phyloP scores from a whole-genome alignment of 2,888 invertebrate genomes.

The Dasysyrphus albostriatus region DNA sequence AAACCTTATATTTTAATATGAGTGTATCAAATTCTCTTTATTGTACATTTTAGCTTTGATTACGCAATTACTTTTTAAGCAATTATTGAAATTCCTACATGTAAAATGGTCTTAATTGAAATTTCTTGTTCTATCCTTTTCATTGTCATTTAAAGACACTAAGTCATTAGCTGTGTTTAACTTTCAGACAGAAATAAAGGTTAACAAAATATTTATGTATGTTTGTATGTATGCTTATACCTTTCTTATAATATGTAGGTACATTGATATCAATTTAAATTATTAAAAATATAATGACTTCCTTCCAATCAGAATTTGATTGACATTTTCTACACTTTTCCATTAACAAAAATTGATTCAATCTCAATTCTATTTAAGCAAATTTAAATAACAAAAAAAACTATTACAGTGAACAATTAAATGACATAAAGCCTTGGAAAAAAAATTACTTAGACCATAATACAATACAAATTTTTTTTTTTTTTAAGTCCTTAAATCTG shows the following conservation, averaged over 20 bases:
- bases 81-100: not conserved
- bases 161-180: not conserved
- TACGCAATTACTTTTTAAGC: not conserved
- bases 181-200: not conserved
- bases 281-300: not conserved
- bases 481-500: constrained; percentile 14
- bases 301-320: not conserved
- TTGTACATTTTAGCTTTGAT: not conserved
- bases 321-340: not conserved
- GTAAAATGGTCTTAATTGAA: constrained; percentile 2
- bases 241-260: too few species aligned
- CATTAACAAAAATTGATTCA: not conserved
- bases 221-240: too few species aligned
- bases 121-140: constrained; percentile 8
- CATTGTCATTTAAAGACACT: not conserved
- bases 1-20: too few species aligned
- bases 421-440: constrained; percentile 17
- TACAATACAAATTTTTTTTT: not conserved
- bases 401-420: not conserved
- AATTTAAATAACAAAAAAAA: not conserved
- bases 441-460: not conserved
- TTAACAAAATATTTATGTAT: not conserved
- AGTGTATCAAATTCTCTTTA: too few species aligned
- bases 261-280: constrained; percentile 12
- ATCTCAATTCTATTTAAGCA: not conserved